phyloP scores from a whole-genome alignment of 2,113 vertebrate genomes.

The Psittacula cyanocephala region DNA sequence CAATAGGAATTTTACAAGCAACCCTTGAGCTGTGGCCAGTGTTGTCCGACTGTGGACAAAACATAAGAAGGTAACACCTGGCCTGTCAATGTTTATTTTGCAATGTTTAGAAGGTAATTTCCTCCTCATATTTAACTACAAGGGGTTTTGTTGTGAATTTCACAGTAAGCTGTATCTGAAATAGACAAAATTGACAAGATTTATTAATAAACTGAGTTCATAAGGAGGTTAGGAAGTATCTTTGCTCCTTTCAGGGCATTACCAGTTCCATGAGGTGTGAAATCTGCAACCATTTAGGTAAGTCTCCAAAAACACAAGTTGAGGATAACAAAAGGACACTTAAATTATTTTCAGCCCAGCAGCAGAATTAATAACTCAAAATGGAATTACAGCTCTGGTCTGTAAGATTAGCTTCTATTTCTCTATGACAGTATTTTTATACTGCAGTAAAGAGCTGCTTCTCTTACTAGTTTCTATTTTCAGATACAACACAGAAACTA shows the following conservation, averaged over 20 bases:
- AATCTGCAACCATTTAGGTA: neutral
- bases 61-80: neutral
- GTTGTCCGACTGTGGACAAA: neutral
- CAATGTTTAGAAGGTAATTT: neutral
- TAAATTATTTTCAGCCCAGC: neutral
- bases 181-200: neutral
- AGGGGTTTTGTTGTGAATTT: neutral
- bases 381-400: neutral
- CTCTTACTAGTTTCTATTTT: neutral
- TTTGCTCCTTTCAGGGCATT: neutral
- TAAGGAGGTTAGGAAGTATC: neutral
- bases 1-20: neutral
- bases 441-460: neutral
- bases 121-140: neutral
- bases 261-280: neutral
- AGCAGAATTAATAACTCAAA: neutral
- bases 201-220: neutral
- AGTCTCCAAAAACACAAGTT: neutral
- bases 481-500: neutral
- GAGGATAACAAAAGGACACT: neutral
- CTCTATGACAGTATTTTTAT: neutral
- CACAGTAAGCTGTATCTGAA: neutral
- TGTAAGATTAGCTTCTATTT: neutral
- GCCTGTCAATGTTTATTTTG: neutral
- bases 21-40: neutral